Conservation (phyloP, 2,888 invertebrate species). For the Rotaria sp. region DNA sequence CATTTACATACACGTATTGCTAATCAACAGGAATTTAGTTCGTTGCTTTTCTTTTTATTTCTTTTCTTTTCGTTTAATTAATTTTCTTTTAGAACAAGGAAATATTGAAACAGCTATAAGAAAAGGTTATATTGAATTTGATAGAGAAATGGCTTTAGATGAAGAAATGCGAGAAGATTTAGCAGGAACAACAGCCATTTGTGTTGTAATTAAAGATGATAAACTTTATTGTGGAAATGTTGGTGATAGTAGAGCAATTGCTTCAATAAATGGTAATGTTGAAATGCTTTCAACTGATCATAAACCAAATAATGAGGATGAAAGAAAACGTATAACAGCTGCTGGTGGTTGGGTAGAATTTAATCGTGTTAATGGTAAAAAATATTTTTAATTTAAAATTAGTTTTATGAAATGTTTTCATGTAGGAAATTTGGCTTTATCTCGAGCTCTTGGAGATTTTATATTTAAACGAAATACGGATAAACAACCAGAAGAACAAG, state of each 20-base stretch:
- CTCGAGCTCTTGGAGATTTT: conserved; percentile 91
- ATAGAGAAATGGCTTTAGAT: conserved; percentile 81
- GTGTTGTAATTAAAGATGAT: conserved; percentile 67
- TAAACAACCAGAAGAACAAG: conserved; percentile 81
- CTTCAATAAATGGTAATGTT: conserved; percentile 72
- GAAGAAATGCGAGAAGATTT: conserved; percentile 79
- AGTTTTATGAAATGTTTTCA: background rate
- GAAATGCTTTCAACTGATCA: conserved; percentile 79
- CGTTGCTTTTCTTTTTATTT: conserved; percentile 43
- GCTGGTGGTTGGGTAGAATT: conserved; percentile 96
- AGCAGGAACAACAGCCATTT: conserved; percentile 87
- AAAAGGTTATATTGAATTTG: conserved; percentile 81
- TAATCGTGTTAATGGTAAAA: conserved; percentile 88
- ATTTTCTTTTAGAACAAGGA: conserved; percentile 61
- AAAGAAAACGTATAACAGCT: conserved; percentile 75
- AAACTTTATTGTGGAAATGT: conserved; percentile 86
- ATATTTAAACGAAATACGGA: conserved; percentile 83
- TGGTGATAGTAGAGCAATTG: conserved; percentile 90
- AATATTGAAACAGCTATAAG: conserved; percentile 76
- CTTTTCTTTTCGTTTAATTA: background rate
- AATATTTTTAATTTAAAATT: background rate
- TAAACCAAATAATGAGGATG: conserved; percentile 82
- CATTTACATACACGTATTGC: conserved; percentile 85
- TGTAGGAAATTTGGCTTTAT: conserved; percentile 74
- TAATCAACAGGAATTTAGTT: conserved; percentile 67